Conservation (phyloP, 2,888 invertebrate species). For the Ganaspis brasiliensis region DNA sequence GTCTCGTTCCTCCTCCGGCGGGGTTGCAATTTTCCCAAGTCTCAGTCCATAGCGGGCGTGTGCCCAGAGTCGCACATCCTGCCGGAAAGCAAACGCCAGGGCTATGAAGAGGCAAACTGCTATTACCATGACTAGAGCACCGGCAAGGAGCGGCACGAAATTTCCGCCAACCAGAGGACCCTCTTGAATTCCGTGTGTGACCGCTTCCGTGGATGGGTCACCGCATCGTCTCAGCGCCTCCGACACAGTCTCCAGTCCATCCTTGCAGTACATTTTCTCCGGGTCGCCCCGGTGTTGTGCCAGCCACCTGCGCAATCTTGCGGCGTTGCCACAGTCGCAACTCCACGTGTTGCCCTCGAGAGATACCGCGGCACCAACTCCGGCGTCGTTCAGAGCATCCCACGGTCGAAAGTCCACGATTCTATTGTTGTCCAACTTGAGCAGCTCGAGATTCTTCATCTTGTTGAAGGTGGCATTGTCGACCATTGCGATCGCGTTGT, state of each 20-base stretch:
- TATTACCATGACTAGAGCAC: constrained; percentile 86
- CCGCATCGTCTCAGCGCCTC: constrained; percentile 84
- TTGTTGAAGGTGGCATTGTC: constrained; percentile 89
- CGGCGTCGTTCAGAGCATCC: constrained; percentile 83
- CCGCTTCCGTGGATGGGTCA: constrained; percentile 86
- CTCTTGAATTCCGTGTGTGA: constrained; percentile 85
- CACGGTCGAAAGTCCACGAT: constrained; percentile 90
- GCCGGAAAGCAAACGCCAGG: constrained; percentile 87
- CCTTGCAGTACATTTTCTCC: constrained; percentile 87
- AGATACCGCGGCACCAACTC: constrained; percentile 85
- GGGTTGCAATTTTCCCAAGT: constrained; percentile 80
- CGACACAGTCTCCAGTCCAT: constrained; percentile 82
- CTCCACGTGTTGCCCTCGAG: constrained; percentile 92
- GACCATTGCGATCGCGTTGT: constrained; percentile 88
- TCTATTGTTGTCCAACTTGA: constrained; percentile 89
- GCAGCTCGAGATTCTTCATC: constrained; percentile 87
- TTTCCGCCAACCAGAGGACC: constrained; percentile 86
- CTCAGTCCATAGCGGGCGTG: constrained; percentile 90
- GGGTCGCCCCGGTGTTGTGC: constrained; percentile 86
- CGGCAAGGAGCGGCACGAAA: constrained; percentile 89
- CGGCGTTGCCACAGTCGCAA: constrained; percentile 89
- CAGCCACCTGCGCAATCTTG: constrained; percentile 87
- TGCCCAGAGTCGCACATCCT: constrained; percentile 90
- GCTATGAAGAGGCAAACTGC: constrained; percentile 87
- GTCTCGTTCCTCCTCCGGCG: constrained; percentile 82